phyloP scores from a whole-genome alignment of 2,797 vertebrate genomes.

The Gymnopithys bicolor region DNA sequence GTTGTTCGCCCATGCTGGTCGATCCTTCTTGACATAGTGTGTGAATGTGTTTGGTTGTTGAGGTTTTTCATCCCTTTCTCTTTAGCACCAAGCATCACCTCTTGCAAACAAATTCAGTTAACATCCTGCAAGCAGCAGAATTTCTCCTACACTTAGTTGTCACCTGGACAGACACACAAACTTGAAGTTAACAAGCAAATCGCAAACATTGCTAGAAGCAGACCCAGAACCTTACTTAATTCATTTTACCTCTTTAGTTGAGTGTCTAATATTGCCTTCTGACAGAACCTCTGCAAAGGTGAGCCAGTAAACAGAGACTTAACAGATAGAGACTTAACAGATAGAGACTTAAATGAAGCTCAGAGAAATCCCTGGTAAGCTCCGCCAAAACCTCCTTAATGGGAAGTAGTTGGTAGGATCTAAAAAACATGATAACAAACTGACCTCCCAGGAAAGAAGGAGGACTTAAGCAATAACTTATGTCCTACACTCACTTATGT shows the following conservation, averaged over 20 bases:
- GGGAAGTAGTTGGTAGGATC: not conserved
- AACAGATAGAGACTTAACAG: not conserved
- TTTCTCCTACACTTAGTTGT: not conserved
- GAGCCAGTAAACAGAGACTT: fast-evolving
- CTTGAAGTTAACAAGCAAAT: not conserved
- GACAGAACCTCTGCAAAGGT: not conserved
- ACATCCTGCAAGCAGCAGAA: not conserved
- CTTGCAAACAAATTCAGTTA: not conserved
- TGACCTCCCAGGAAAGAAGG: not conserved
- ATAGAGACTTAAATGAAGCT: not conserved
- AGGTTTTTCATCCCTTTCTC: not conserved
- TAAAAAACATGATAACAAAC: not conserved
- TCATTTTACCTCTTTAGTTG: not conserved
- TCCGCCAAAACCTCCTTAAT: not conserved
- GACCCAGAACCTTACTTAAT: not conserved
- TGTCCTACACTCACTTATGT: fast-evolving
- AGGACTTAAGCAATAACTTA: not conserved
- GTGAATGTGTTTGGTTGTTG: fast-evolving
- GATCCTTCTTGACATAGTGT: not conserved
- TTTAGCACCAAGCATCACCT: not conserved
- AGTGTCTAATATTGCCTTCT: not conserved
- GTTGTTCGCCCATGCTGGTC: not conserved
- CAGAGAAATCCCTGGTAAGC: not conserved
- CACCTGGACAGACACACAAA: not conserved
- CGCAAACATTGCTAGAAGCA: not conserved